These are phyloP conservation scores for Etheostoma cragini DNA, from an alignment of 2,113 vertebrate species.

Conservation along the genomic window DNA sequence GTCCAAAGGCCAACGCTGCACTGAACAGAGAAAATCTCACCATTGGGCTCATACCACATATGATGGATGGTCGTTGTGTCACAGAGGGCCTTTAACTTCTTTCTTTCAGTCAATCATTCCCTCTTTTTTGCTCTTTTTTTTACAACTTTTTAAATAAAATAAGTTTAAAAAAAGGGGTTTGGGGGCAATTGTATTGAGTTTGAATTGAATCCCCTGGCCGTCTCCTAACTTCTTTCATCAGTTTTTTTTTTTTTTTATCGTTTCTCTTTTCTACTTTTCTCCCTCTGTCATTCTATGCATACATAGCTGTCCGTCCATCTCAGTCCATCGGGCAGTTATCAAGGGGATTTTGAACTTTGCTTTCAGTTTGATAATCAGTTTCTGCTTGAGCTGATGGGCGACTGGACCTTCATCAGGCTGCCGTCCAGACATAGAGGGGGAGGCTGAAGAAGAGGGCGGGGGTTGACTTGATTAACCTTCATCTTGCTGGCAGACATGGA, in stretches of 20 bases:
- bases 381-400: constrained; percentile 68
- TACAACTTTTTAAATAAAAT: constrained; percentile 47
- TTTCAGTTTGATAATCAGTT: constrained; percentile 63
- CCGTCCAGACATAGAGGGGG: constrained; percentile 33
- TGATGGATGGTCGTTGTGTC: constrained; percentile 64
- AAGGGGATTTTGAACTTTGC: constrained; percentile 51
- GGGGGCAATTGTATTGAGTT: constrained; percentile 24
- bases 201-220: constrained; percentile 44
- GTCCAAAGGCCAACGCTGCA: constrained; percentile 53
- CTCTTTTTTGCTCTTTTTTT: constrained; percentile 17
- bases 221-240: constrained; percentile 34
- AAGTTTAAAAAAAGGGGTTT: constrained; percentile 30
- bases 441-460: background rate
- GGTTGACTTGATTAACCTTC: constrained; percentile 57
- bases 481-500: constrained; percentile 15
- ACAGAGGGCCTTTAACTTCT: constrained; percentile 37
- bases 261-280: constrained; percentile 51
- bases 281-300: constrained; percentile 43
- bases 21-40: constrained; percentile 58
- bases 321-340: constrained; percentile 57
- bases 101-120: constrained; percentile 32
- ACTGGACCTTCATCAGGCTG: constrained; percentile 56
- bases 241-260: constrained; percentile 44
- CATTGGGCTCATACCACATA: constrained; percentile 41
- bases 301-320: constrained; percentile 41